phyloP scores from a whole-genome alignment of 1,140 invertebrate species.

The Drosophila burlai region DNA sequence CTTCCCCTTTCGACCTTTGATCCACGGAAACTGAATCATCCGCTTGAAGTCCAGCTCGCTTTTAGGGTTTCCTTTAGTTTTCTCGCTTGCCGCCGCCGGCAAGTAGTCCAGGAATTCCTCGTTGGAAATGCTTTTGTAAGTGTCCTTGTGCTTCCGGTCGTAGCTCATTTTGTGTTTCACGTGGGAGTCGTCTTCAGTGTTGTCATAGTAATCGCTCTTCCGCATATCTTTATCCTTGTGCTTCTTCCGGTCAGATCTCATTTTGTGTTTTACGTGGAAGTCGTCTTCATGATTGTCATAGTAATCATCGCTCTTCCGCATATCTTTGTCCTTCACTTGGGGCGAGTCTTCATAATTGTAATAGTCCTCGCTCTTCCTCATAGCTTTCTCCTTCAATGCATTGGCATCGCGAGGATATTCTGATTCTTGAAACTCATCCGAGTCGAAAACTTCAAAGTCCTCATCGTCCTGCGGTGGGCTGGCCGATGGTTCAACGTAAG shows the following conservation, averaged over 20 bases:
- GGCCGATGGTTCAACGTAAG: not conserved
- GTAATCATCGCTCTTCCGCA: not conserved
- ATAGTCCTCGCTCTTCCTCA: not conserved
- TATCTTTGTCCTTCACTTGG: not conserved
- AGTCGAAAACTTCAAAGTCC: not conserved
- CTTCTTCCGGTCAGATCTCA: not conserved
- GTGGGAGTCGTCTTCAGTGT: too few relatives aligned
- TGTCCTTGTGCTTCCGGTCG: too few relatives aligned
- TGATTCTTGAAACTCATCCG: not conserved
- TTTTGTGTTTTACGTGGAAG: not conserved
- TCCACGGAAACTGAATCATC: not conserved
- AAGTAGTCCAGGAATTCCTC: not conserved
- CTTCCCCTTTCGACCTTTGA: not conserved
- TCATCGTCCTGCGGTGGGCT: not conserved
- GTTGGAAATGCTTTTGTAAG: not conserved
- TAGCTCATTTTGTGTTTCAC: not conserved
- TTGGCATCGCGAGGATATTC: not conserved
- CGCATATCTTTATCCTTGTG: not conserved
- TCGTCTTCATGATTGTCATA: not conserved
- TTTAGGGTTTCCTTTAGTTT: not conserved
- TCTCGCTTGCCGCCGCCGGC: not conserved
- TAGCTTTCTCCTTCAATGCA: not conserved
- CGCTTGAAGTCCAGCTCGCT: not conserved
- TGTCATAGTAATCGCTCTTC: too few relatives aligned
- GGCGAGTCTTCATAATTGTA: not conserved